Conservation (phyloP, 2,113 vertebrate species). For the Acrocephalus arundinaceus region DNA sequence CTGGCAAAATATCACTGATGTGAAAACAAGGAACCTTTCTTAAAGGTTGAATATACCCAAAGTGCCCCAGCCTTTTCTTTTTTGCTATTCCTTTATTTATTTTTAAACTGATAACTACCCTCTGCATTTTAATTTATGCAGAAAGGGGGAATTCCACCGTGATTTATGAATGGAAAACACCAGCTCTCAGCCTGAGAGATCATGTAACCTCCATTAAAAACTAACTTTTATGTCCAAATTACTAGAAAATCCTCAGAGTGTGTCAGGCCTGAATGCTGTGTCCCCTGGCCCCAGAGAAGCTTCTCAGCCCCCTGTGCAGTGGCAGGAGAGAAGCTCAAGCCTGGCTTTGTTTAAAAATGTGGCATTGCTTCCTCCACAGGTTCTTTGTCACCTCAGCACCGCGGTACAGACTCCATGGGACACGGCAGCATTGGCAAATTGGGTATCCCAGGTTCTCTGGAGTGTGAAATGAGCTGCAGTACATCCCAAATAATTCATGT, state of each 20-base stretch:
- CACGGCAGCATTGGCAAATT: neutral
- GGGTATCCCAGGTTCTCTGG: neutral
- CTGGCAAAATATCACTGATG: neutral
- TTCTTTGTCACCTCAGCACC: neutral
- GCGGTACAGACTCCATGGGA: neutral
- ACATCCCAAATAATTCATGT: neutral
- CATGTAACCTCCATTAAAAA: neutral
- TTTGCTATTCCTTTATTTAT: neutral
- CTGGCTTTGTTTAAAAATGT: neutral
- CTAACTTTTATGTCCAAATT: neutral
- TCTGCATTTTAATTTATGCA: neutral
- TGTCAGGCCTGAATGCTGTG: neutral
- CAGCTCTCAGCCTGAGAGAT: neutral
- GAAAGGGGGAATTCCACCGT: neutral
- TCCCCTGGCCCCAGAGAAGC: neutral
- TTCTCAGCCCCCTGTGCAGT: rapidly evolving
- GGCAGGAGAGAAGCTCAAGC: neutral
- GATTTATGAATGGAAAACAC: neutral
- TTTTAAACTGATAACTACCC: neutral
- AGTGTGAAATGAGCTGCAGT: neutral
- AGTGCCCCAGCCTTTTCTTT: neutral
- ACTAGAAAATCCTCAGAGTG: neutral
- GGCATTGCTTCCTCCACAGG: neutral
- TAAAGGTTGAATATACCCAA: neutral
- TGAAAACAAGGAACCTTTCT: conserved; percentile 47